phyloP scores from a whole-genome alignment of 1,140 invertebrate species.

The Lucilia sericata region DNA sequence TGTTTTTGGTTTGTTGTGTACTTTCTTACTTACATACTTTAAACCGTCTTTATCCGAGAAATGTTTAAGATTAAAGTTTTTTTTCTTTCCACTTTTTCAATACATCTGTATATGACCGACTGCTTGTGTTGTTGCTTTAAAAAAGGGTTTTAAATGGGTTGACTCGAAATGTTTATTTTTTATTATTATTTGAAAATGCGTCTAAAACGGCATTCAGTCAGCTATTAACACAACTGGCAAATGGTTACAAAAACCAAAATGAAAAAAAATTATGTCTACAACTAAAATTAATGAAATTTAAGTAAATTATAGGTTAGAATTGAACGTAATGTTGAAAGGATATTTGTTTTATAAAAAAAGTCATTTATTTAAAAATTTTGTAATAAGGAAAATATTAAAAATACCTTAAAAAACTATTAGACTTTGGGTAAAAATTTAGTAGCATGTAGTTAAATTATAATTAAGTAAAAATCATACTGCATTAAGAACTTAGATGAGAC shows the following conservation, averaged over 20 bases:
- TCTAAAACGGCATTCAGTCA: background rate
- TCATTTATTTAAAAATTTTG: no score
- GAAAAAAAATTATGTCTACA: background rate
- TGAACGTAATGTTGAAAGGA: background rate
- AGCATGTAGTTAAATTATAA: no score
- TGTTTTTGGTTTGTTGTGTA: constrained; percentile 13
- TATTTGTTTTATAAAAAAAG: background rate
- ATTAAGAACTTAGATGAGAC: no score
- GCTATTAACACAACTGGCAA: background rate
- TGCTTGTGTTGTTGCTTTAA: background rate
- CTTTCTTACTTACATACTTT: background rate
- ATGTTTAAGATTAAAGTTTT: constrained; percentile 6
- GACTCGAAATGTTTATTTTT: background rate
- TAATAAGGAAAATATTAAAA: no score
- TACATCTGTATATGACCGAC: background rate
- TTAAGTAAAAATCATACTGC: no score
- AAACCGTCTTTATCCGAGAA: background rate
- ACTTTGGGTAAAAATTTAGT: no score
- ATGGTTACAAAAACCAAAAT: background rate
- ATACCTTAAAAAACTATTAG: no score
- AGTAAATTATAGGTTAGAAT: constrained; percentile 19
- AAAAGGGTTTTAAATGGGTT: background rate
- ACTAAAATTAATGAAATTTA: background rate
- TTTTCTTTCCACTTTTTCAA: background rate
- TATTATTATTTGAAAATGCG: constrained; percentile 4